Evolutionary conservation across 2,888 invertebrate genomes (phyloP).

Genomic region (Metalampra italica): DNA sequence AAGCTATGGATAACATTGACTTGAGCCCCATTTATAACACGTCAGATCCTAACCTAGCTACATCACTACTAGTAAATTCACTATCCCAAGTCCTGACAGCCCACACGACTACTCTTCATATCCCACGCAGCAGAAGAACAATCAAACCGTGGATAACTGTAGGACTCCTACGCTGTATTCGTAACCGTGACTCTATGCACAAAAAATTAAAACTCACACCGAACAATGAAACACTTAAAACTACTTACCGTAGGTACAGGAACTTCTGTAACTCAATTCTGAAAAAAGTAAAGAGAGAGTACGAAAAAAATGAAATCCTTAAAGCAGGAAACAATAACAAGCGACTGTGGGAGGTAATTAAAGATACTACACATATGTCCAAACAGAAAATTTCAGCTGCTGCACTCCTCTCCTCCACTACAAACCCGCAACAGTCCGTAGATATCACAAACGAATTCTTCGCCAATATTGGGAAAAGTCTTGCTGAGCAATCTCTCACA

Average conservation of each 20-base stretch:
- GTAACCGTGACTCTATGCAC: background rate
- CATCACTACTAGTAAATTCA: background rate
- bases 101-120: background rate
- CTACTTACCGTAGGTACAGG: background rate
- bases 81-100: background rate
- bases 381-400: background rate
- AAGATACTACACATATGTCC: background rate
- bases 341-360: conserved; percentile 1
- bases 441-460: background rate
- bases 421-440: background rate
- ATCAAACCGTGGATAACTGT: background rate
- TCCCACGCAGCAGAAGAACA: background rate
- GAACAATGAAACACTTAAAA: background rate
- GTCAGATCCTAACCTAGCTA: background rate
- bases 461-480: background rate
- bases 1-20: background rate
- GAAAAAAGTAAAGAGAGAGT: conserved; percentile 9
- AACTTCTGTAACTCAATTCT: background rate
- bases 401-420: background rate
- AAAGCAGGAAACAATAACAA: background rate
- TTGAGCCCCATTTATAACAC: background rate
- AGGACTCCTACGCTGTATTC: background rate
- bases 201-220: background rate
- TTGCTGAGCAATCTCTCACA: background rate
- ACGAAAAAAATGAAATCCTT: conserved; percentile 3